Evolutionary conservation across 1,140 invertebrate genomes (phyloP), one percentile per base, ranked within the genome.

Genomic region (Ceratina australensis): DNA sequence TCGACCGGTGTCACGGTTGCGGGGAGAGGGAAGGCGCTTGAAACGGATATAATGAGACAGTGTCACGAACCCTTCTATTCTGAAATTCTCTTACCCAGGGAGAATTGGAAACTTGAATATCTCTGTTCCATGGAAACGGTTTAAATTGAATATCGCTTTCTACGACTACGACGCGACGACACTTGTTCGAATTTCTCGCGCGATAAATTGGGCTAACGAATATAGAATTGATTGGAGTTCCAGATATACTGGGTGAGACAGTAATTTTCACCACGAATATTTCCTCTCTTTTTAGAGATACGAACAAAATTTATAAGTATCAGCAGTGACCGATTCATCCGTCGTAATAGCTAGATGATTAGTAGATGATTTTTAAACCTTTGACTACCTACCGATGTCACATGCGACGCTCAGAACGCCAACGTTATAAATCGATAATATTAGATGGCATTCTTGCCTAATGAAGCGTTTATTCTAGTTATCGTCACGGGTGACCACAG

Each of bases 181-280:
- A 3, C n/a, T 47, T 49, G 67, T 18, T 57, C 59, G 57, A 59
- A 18, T 68, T 59, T 66, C 71, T 66, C 72, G 22, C 67, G 57
- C 42, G 63, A 80, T 82, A 83, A 78, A 83, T 82, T 64, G 47
- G 28, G 20, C 47, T 78, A 82, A 82, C 68, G 75, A 82, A 78
- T 72, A 33, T 50, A 20, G 1, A 12, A 61, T 72, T 24, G 42
- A 72, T 69, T 2, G 33, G 2, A 18, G n/a, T 18, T 3, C 24
- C 42, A 42, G 33, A 42, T 42, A 10, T 42, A 42, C 5, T 5
- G 0, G 33, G 33, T 42, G 33, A 33, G 5, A 3, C 28, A 33
- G 2, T 33, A 42, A 42, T 42, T 42, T 3, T 10, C 33, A 42
- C 5, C 33, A 7, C 5, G 8, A 42, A 42, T 42, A 42, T 42